phyloP scores from a whole-genome alignment of 2,888 invertebrate genomes.

The Phasia obesa region DNA sequence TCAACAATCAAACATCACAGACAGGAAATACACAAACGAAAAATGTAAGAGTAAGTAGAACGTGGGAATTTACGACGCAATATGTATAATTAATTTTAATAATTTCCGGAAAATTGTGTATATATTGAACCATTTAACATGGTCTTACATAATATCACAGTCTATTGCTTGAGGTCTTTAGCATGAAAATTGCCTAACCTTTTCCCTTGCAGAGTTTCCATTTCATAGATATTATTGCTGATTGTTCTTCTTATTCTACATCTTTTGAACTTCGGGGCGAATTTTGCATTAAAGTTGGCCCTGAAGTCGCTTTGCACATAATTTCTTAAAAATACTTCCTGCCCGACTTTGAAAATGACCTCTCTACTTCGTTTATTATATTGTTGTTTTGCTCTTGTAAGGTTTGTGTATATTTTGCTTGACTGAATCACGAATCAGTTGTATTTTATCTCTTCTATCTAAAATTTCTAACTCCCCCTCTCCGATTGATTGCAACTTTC shows the following conservation, averaged over 20 bases:
- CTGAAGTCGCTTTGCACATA: neutral
- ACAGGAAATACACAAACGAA: too few relatives aligned
- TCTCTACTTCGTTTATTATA: neutral
- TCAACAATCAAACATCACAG: too few relatives aligned
- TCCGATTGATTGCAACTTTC: conserved; percentile 20
- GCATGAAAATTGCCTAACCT: neutral
- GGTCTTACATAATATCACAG: too few relatives aligned
- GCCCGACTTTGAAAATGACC: neutral
- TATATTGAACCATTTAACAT: too few relatives aligned
- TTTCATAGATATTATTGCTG: neutral
- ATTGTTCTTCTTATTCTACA: neutral
- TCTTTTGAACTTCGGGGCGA: neutral
- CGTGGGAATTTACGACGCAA: too few relatives aligned
- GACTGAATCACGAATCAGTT: neutral
- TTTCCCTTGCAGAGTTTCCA: neutral
- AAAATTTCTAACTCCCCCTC: neutral
- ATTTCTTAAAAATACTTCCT: neutral
- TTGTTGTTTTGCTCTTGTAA: conserved; percentile 2
- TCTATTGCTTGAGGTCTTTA: neutral
- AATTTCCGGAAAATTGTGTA: too few relatives aligned
- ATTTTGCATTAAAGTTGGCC: neutral
- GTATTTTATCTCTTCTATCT: neutral
- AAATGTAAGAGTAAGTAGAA: too few relatives aligned
- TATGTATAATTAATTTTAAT: too few relatives aligned
- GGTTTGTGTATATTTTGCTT: conserved; percentile 10